phyloP scores from a whole-genome alignment of 2,888 invertebrate genomes.

The Gisinianus flammeolus region DNA sequence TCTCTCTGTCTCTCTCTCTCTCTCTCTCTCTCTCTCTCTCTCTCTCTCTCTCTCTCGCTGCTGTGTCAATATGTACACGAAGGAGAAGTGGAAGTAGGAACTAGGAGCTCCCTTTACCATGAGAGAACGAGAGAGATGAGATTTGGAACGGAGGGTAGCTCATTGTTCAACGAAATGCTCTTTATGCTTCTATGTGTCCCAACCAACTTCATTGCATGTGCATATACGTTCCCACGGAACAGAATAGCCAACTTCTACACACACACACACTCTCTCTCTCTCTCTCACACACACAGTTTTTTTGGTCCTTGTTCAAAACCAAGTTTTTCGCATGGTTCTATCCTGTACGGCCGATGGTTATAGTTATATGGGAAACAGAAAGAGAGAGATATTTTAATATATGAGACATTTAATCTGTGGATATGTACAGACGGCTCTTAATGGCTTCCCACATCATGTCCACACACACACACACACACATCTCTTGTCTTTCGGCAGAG shows the following conservation, averaged over 20 bases:
- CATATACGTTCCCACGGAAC: neutral
- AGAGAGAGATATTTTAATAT: neutral
- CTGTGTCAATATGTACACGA: no score
- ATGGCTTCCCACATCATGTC: neutral
- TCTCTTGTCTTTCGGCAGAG: neutral
- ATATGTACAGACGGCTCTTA: neutral
- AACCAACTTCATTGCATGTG: neutral
- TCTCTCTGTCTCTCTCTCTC: no score
- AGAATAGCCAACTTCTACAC: neutral
- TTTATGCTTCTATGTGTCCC: neutral
- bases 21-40: no score
- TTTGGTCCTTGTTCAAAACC: neutral
- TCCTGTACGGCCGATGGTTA: neutral
- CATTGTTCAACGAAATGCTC: neutral
- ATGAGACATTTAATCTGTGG: neutral
- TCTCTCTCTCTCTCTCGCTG: no score
- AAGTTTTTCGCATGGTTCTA: neutral
- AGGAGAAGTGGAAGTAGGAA: no score
- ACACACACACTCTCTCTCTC: no score
- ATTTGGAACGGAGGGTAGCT: neutral
- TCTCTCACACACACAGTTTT: no score
- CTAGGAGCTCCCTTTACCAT: neutral
- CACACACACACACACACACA: neutral
- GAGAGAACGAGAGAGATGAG: conserved; percentile 3
- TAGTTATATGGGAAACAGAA: neutral